Evolutionary conservation across 2,113 vertebrate genomes (phyloP), one percentile per base, ranked within the genome.

Genomic region (Hippolais icterina): DNA sequence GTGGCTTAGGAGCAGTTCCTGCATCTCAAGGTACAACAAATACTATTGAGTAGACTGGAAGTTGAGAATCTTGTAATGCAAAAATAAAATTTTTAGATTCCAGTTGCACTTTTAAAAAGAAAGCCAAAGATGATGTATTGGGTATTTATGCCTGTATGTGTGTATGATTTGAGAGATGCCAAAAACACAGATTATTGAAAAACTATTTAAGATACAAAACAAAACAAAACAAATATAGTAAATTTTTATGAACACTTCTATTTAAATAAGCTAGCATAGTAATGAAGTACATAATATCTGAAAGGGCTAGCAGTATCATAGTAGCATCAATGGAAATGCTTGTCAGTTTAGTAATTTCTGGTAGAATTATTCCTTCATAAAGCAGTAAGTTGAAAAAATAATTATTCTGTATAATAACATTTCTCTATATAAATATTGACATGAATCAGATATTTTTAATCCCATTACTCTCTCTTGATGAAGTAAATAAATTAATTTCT

Each of bases 151-250:
- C 22, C 23, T 50, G 8, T 24, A 12, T 74, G 15, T 53, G 54
- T 37, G 11, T 28, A 53, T 52, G 35, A 46, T 52, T 54, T 71
- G 17, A 60, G 28, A 76, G 5, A 54, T 59, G 2, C 7, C 6
- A 37, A 56, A 68, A 53, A 42, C 17, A 46, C 2, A 16, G 24
- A n/a, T 63, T 68, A 4, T 53, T 47, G 8, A 28, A 49, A 85
- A 88, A 42, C 7, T 63, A 14, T n/a, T 63, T 25, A 53, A 64
- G 15, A 35, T 24, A 59, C 2, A 54, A 79, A 66, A 47, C 5
- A 2, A 57, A 77, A 66, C 3, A 0, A 79, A 52, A 61, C 46
- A 72, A 12, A 14, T 4, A 4, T 0, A 47, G 5, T 31, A n/a
- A 28, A 4, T 57, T 47, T 68, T 20, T 11, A 53, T 27, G 11